Evolutionary conservation across 1,140 invertebrate genomes (phyloP).

Genomic region (Dufourea novaeangliae): DNA sequence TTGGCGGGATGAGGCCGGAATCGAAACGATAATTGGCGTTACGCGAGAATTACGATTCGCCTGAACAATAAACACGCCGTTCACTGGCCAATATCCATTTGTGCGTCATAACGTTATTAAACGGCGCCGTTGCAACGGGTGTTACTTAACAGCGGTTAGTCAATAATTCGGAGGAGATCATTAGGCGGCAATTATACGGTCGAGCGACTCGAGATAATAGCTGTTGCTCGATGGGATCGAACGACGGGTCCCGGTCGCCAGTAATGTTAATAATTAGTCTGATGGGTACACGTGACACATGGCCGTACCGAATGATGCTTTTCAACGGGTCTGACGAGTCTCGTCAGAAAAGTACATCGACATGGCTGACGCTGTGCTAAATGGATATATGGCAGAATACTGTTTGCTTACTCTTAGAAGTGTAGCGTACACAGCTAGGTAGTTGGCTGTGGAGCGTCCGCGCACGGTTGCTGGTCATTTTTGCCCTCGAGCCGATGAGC

Average conservation of each 20-base stretch:
- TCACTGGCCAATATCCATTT: conserved; percentile 25
- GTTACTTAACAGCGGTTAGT: conserved; percentile 55
- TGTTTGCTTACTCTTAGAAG: too few species aligned
- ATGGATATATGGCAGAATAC: too few species aligned
- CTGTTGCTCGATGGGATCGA: not conserved
- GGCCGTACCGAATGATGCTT: not conserved
- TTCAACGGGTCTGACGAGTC: not conserved
- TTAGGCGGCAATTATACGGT: conserved; percentile 43
- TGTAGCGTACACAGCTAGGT: too few species aligned
- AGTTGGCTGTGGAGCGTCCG: too few species aligned
- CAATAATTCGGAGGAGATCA: conserved; percentile 60
- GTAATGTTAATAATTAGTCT: conserved; percentile 41
- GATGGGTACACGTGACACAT: not conserved
- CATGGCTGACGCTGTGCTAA: too few species aligned
- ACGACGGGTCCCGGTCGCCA: not conserved
- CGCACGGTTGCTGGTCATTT: too few species aligned
- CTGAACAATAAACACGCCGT: conserved; percentile 45
- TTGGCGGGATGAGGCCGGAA: not conserved
- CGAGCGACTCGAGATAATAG: conserved; percentile 31
- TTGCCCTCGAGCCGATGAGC: too few species aligned
- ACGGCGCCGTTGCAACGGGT: conserved; percentile 7
- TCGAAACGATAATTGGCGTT: conserved; percentile 58
- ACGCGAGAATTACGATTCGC: conserved; percentile 46
- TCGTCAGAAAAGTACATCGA: too few species aligned
- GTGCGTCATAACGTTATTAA: conserved; percentile 54